These are phyloP conservation scores for Neomonachus schauinslandi DNA, from an alignment of 2,113 vertebrate genomes.

Conservation along the genomic window DNA sequence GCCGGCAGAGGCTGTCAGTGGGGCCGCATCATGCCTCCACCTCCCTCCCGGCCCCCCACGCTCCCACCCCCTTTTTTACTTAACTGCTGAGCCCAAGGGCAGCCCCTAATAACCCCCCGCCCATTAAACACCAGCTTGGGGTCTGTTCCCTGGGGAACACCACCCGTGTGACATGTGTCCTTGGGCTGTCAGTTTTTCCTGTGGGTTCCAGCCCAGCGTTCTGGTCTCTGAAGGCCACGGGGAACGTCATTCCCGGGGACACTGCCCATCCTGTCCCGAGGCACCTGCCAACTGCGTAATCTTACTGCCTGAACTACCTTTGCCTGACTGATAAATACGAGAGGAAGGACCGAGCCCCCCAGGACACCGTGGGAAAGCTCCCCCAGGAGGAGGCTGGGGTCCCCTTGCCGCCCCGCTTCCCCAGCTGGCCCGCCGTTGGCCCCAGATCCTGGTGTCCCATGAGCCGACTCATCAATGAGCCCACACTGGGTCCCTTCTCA, in stretches of 20 bases:
- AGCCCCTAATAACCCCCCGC: neutral
- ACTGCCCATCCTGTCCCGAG: too few species aligned
- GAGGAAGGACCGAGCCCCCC: neutral
- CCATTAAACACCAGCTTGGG: neutral
- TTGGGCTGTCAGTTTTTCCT: neutral
- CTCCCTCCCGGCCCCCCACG: neutral
- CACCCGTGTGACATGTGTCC: neutral
- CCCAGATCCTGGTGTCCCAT: neutral
- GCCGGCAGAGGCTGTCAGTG: accelerated
- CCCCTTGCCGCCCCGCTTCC: neutral
- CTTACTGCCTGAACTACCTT: neutral
- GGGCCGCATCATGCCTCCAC: accelerated
- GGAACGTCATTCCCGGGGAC: neutral
- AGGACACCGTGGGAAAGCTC: neutral
- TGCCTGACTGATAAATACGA: neutral
- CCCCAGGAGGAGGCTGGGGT: neutral
- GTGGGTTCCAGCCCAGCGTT: neutral
- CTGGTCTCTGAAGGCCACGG: neutral
- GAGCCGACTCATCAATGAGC: neutral
- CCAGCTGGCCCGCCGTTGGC: neutral
- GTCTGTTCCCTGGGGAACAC: neutral
- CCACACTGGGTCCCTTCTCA: neutral
- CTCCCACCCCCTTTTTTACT: neutral
- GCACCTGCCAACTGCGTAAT: neutral
- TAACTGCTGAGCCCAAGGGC: neutral